Base-by-base conservation (phyloP, 2,888 invertebrate species). In the Zygothrica quintamaculata region DNA sequence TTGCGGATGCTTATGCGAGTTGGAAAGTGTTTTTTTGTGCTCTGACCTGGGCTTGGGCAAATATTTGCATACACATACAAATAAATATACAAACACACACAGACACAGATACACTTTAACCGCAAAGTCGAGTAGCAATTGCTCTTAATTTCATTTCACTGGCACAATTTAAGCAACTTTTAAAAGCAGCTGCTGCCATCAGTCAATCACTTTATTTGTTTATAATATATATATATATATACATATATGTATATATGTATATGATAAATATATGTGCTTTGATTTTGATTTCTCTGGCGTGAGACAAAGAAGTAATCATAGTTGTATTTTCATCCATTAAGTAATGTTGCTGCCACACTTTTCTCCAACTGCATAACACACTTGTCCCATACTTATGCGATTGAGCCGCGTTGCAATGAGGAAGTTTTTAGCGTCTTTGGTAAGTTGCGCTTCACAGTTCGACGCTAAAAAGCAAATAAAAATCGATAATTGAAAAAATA, bases 51-150 rank as follows among this genome's bases (percentile, higher is more conserved):
- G 62, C 55, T 57, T 46, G 65, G 42, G 58, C 65, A 74, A 70
- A 76, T 73, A 77, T 84, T 84, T 77, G 76, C 84, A 77, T 73
- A 74, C 51, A 52, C 42, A 31, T 13, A n/a, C 25, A 37, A 8
- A 16, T 31, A 12, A 4, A 12, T 13, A 44, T n/a, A 16, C 8
- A 25, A 3, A 26, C 44, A 26, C 8, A 29, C 26, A 12, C 46
- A 33, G 12, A 26, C 39, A 15, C 40, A 18, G 8, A 18, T 6
- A 16, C 8, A 26, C 29, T 29, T 29, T 44, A 70, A 67, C 66
- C 62, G 52, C 76, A 65, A 84, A 79, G 57, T 80, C 77, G 75
- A 84, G 84, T 77, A 77, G 86, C 82, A 86, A 71, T 84, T 86
- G 82, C 86, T 84, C 86, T 85, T 85, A 77, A 85, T 82, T 74